Percentiles rank a stretch among this genome's conserved stretches.
Evolutionary conservation across 2,888 invertebrate genomes (phyloP).

Genomic region (Branchipolynoe longqiensis): DNA sequence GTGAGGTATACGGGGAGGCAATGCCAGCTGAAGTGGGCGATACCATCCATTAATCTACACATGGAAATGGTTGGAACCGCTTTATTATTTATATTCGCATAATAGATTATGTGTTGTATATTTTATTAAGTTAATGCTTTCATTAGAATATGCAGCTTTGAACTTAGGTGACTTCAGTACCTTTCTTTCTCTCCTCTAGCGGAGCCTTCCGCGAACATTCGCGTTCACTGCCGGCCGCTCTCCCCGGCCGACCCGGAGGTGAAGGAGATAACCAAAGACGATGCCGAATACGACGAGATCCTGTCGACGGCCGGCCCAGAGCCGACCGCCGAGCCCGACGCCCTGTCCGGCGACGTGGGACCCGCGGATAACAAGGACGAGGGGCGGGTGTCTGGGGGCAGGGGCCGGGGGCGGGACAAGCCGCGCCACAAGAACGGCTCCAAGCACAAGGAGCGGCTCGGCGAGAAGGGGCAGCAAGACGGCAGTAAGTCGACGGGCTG

Average conservation of each 20-base stretch:
- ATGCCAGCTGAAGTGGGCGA: too few relatives aligned
- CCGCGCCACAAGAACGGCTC: background rate
- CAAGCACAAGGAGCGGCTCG: background rate
- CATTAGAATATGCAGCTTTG: too few relatives aligned
- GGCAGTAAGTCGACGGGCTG: slow-evolving; percentile 21
- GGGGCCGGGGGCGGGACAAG: background rate
- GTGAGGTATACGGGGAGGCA: too few relatives aligned
- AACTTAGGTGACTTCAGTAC: too few relatives aligned
- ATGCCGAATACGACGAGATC: slow-evolving; percentile 64
- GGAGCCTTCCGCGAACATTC: slow-evolving; percentile 59
- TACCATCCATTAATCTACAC: too few relatives aligned
- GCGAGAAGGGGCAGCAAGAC: slow-evolving; percentile 9
- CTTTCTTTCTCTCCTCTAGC: slow-evolving; percentile 57
- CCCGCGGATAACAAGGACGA: background rate
- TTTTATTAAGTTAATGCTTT: too few relatives aligned
- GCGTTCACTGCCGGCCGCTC: slow-evolving; percentile 63
- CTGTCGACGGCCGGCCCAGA: slow-evolving; percentile 52
- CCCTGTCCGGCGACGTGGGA: too few relatives aligned
- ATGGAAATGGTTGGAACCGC: too few relatives aligned
- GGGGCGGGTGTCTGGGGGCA: background rate
- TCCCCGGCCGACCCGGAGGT: slow-evolving; percentile 60
- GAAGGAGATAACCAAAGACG: slow-evolving; percentile 63
- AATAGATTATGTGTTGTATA: too few relatives aligned
- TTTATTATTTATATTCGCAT: too few relatives aligned
- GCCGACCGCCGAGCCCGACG: background rate